Evolutionary conservation across 2,888 invertebrate genomes (phyloP), one percentile per base, ranked within the genome.

Genomic region (Lamellibrachia columna): DNA sequence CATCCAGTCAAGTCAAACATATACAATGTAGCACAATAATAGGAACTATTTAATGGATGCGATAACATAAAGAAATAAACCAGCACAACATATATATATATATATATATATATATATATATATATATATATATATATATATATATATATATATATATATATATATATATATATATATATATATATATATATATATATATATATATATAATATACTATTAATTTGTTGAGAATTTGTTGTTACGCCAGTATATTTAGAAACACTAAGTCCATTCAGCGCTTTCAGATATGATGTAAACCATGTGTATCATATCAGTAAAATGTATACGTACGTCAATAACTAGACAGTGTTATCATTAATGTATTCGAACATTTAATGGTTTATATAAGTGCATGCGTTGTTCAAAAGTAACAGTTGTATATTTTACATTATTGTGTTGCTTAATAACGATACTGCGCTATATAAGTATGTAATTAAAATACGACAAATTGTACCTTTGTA

Each of bases 111-210:
- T 90, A 90, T 52, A 90, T 15, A 52, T 40, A 90, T 52, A 90
- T 90, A 90, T 52, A 90, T 90, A 52, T 52, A 60, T 60, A 60
- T 60, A 60, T 60, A 60, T 58, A 90, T 90, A 8, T 8, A 52
- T 2, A 90, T 15, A 90, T 90, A 52, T 90, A 90, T 90, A 6
- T 90, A 52, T 90, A 52, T 52, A 52, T 90, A 52, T 90, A 40
- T 90, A 53, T 91, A 53, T 91, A 91, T 91, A 52, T 91, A 52
- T 90, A 90, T 90, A 53, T 90, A 90, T 91, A 91, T 53, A 91
- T 91, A n/a, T 52, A 91, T 53, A 53, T 91, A n/a, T 52, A 91
- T 53, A 53, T 91, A n/a, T 52, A 91, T 53, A 53, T 91, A n/a
- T 52, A 91, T 53, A 53, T 91, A n/a, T n/a, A n/a, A n/a, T n/a